Evolutionary conservation across 37 sponge, comb jelly and placozoan species (phyloP).

Genomic region (Theonella swinhoei): DNA sequence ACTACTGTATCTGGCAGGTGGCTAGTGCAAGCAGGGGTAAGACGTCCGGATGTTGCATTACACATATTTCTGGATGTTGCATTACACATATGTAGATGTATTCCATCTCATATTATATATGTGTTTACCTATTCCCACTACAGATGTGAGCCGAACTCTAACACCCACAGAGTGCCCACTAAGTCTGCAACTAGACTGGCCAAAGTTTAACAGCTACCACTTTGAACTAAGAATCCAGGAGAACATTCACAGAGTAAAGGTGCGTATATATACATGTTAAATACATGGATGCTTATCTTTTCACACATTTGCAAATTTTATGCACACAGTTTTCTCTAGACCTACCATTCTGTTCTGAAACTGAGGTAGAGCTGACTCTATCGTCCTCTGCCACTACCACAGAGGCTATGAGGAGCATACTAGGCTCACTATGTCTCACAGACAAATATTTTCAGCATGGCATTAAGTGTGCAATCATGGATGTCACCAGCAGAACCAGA

Average conservation of each 20-base stretch:
- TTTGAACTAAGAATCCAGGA: slow-evolving; percentile 25
- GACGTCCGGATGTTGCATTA: neutral
- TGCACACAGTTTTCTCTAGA: neutral
- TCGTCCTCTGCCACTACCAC: neutral
- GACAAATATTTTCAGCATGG: neutral
- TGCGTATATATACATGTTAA: neutral
- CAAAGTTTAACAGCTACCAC: neutral
- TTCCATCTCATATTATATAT: too few relatives aligned
- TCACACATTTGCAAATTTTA: neutral
- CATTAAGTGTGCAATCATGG: neutral
- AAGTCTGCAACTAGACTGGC: neutral
- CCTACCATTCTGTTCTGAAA: neutral
- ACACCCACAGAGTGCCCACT: neutral
- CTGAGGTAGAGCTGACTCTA: neutral
- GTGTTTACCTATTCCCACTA: neutral
- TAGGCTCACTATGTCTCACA: neutral
- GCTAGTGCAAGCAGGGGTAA: slow-evolving; percentile 8
- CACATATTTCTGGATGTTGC: neutral
- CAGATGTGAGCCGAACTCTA: neutral
- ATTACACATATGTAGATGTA: neutral
- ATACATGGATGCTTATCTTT: too few relatives aligned
- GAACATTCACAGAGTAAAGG: neutral
- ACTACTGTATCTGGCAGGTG: slow-evolving; percentile 35
- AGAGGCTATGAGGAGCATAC: neutral
- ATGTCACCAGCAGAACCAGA: neutral